Percentiles rank a stretch among this genome's conserved stretches.
phyloP scores from a whole-genome alignment of 2,797 vertebrate species.

The Phoebastria nigripes region DNA sequence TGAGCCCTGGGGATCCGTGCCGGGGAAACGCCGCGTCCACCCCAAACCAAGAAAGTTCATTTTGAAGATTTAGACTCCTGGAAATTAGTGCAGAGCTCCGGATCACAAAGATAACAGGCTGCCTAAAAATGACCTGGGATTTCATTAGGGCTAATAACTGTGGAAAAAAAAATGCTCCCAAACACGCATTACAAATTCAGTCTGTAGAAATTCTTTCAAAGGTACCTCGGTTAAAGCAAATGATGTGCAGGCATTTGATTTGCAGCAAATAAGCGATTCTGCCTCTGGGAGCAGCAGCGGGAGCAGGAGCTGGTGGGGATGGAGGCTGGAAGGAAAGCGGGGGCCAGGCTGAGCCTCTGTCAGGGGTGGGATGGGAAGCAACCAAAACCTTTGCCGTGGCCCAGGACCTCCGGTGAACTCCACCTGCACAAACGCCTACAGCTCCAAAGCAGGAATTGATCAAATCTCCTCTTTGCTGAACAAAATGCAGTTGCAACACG shows the following conservation, averaged over 20 bases:
- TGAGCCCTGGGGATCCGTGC: background rate
- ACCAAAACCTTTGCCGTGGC: fast-evolving
- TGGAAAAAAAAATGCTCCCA: background rate
- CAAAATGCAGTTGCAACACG: fast-evolving
- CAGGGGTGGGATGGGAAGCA: fast-evolving
- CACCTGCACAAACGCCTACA: background rate
- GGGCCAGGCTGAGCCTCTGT: background rate
- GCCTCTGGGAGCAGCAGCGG: background rate
- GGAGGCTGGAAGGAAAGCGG: background rate
- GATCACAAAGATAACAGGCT: background rate
- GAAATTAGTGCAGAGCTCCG: background rate
- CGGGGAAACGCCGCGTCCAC: fast-evolving
- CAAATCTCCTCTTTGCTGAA: background rate
- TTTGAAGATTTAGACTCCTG: background rate
- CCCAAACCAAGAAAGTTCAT: background rate
- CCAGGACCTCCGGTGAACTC: background rate
- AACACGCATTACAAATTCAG: background rate
- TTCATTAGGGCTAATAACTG: background rate
- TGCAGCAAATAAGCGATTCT: background rate
- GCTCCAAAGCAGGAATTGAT: background rate
- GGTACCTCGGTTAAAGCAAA: background rate
- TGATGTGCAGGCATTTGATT: background rate
- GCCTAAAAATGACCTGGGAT: slow-evolving; percentile 9
- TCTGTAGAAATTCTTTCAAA: background rate
- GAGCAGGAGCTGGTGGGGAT: background rate